phyloP scores from a whole-genome alignment of 2,888 invertebrate genomes.

The Oligia latruncula region DNA sequence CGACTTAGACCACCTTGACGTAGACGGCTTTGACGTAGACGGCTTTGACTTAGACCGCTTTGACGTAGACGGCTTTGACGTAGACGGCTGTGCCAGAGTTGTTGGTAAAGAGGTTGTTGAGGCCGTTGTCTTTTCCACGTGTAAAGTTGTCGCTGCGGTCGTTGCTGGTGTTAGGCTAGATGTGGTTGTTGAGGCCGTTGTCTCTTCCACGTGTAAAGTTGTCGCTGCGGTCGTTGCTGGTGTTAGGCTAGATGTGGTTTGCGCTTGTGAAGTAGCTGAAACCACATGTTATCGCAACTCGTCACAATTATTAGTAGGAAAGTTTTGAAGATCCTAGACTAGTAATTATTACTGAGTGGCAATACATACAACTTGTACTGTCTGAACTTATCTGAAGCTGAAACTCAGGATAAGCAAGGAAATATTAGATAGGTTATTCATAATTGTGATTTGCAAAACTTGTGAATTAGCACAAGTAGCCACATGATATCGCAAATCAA shows the following conservation, averaged over 20 bases:
- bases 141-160: constrained; percentile 21
- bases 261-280: constrained; percentile 47
- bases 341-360: neutral
- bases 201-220: constrained; percentile 13
- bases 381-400: constrained; percentile 3
- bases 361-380: neutral
- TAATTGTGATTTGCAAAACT: neutral
- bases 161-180: constrained; percentile 19
- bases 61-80: neutral
- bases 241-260: constrained; percentile 24
- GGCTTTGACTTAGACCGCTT: no score
- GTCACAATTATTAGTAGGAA: constrained; percentile 36
- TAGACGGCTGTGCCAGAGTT: constrained; percentile 5
- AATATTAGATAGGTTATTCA: neutral
- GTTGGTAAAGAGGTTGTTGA: neutral
- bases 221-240: constrained; percentile 24
- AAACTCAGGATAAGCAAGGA: neutral
- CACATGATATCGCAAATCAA: neutral
- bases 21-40: no score
- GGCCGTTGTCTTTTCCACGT: constrained; percentile 6
- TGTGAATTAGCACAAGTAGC: neutral
- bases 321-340: neutral
- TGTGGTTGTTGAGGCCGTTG: constrained; percentile 6
- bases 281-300: constrained; percentile 50
- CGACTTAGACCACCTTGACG: no score